Base-by-base conservation (phyloP, 2,888 invertebrate species). In the Thyatira batis region DNA sequence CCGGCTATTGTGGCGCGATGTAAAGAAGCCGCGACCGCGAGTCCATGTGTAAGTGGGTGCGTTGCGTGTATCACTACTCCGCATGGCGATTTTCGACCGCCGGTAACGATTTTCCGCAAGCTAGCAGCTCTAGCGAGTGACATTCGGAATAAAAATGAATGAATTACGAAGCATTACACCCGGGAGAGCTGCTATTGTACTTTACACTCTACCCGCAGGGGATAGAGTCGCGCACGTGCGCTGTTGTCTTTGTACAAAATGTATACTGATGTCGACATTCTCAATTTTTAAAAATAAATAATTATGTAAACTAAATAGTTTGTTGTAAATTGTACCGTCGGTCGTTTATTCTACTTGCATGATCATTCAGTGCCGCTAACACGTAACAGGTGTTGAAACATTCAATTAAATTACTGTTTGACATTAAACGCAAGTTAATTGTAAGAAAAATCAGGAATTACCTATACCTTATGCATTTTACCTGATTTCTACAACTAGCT, bases 1-100 rank as follows among this genome's bases (percentile, higher is more conserved):
- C 75, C 96, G 95, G 78, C 96, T 93, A 73, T 95, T 95, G 84
- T 89, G 90, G 91, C 89, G 91, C 88, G 83, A 91, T 91, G 91
- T 91, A 84, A 89, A 82, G 85, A 82, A 87, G 82, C 85, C 82
- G 85, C 84, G 81, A 84, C 83, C 84, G 84, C 83, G 83, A 87
- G 85, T 87, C 77, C 78, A 91, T 91, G 91, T 92, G 91, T 91
- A 91, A 92, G 91, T 91, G 80, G 77, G 84, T 85, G 85, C 82
- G 85, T 82, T 87, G 80, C 78, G 78, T 84, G 80, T 80, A 75
- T 72, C 71, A 71, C 68, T 78, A 75, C 69, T 74, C 79, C 79
- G 80, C 82, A 84, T 81, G 83, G 78, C 74, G 71, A 82, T 82
- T 78, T 73, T 78, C 69, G 66, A 71, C 66, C 67, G 72, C 70